Evolutionary conservation across 1,140 invertebrate species (phyloP).

Genomic region (Leptinotarsa lineolata): DNA sequence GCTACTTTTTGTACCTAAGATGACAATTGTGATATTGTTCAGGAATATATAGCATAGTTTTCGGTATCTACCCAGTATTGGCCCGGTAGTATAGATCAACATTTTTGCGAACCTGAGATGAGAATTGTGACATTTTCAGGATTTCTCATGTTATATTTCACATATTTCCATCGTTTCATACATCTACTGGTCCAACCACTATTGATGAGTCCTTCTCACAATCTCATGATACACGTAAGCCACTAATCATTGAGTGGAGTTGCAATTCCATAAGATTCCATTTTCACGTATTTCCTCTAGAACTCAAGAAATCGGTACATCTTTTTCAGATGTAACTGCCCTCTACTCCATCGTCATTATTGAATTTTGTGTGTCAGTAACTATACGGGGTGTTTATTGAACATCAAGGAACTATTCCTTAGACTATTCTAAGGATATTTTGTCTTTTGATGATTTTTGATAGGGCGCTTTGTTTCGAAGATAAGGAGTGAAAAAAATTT

Average conservation of each 20-base stretch:
- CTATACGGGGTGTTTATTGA: no score
- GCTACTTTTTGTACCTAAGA: no score
- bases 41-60: no score
- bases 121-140: constrained; percentile 82
- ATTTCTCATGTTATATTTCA: constrained; percentile 86
- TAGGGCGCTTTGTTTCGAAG: no score
- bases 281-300: constrained; percentile 80
- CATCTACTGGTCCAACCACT: constrained; percentile 88
- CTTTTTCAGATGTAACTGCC: constrained; percentile 87
- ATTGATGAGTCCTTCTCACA: constrained; percentile 84
- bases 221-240: constrained; percentile 79
- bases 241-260: constrained; percentile 82
- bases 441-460: no score
- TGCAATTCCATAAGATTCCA: constrained; percentile 78
- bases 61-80: no score
- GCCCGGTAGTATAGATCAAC: constrained; percentile 92
- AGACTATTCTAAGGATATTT: no score
- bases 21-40: no score
- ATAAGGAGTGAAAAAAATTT: no score
- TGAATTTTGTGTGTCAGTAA: constrained; percentile 80
- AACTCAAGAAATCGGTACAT: constrained; percentile 82
- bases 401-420: no score
- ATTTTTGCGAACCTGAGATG: constrained; percentile 82
- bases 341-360: constrained; percentile 87
- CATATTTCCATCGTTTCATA: constrained; percentile 87